These are phyloP conservation scores for Trisateles emortualis DNA, from an alignment of 2,888 invertebrate species.

Conservation along the genomic window DNA sequence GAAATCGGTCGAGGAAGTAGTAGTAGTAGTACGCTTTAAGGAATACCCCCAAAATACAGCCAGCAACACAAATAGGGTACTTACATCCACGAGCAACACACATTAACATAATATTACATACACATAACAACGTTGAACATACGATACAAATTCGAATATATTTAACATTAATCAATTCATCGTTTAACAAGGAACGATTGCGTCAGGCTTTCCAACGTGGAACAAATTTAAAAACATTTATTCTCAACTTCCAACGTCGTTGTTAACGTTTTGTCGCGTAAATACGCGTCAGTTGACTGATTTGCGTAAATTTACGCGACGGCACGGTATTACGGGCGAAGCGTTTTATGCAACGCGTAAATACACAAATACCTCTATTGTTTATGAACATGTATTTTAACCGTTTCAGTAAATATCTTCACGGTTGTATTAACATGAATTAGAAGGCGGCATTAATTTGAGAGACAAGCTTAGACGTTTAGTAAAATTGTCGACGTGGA, in stretches of 20 bases:
- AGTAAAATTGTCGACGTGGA: conserved; percentile 3
- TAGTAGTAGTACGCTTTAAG: too few relatives aligned
- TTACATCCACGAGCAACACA: not conserved
- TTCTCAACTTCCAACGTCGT: conserved; percentile 13
- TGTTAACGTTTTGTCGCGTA: conserved; percentile 35
- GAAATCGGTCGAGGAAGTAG: too few relatives aligned
- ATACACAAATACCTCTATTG: conserved; percentile 1
- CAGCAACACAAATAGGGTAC: too few relatives aligned
- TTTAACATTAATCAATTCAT: conserved; percentile 37
- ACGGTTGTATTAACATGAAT: conserved; percentile 2
- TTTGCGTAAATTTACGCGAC: conserved; percentile 41
- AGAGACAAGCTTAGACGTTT: conserved; percentile 5
- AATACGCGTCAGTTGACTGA: conserved; percentile 44
- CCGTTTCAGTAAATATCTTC: not conserved
- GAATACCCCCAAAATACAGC: too few relatives aligned
- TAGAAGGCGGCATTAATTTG: conserved; percentile 1
- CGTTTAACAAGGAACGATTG: conserved; percentile 21
- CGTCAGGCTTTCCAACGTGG: conserved; percentile 6
- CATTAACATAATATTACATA: not conserved
- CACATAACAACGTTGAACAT: conserved; percentile 2
- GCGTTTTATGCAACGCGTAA: conserved; percentile 15
- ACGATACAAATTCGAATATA: conserved; percentile 17
- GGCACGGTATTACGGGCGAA: conserved; percentile 17
- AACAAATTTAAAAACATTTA: conserved; percentile 36
- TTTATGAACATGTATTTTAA: conserved; percentile 7